A percentile compares a stretch with the other conserved stretches of the same genome.
phyloP scores from a whole-genome alignment of 2,113 vertebrate species.

The Petromus typicus region DNA sequence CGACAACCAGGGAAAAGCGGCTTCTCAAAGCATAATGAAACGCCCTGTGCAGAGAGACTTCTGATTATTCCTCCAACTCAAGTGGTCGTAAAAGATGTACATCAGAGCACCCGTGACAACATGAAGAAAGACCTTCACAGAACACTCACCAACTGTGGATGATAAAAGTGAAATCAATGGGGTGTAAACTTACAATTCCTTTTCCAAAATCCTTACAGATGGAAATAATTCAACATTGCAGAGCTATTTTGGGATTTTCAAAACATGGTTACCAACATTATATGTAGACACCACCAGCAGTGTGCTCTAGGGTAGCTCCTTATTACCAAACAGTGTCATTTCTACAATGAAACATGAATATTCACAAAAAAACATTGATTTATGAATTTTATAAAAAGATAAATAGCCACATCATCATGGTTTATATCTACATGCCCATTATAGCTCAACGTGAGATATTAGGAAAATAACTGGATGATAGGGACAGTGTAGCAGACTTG shows the following conservation, averaged over 20 bases:
- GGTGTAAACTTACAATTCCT: not conserved
- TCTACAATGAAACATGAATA: not conserved
- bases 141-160: not conserved
- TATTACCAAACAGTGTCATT: not conserved
- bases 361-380: slow-evolving; percentile 3
- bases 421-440: not conserved
- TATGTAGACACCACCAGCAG: not conserved
- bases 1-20: not conserved
- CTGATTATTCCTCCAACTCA: not conserved
- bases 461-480: not conserved
- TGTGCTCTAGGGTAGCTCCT: not conserved
- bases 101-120: not conserved
- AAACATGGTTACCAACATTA: not conserved
- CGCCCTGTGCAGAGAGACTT: not conserved
- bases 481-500: not conserved
- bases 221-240: not conserved
- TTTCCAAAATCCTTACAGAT: not conserved
- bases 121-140: not conserved
- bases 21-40: not conserved
- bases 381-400: not conserved
- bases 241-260: not conserved
- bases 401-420: not conserved
- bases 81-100: too few species aligned
- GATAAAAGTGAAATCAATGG: not conserved
- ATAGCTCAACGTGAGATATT: too few species aligned